phyloP scores from a whole-genome alignment of 2,888 invertebrate species.

The Oxyscelio sp. region DNA sequence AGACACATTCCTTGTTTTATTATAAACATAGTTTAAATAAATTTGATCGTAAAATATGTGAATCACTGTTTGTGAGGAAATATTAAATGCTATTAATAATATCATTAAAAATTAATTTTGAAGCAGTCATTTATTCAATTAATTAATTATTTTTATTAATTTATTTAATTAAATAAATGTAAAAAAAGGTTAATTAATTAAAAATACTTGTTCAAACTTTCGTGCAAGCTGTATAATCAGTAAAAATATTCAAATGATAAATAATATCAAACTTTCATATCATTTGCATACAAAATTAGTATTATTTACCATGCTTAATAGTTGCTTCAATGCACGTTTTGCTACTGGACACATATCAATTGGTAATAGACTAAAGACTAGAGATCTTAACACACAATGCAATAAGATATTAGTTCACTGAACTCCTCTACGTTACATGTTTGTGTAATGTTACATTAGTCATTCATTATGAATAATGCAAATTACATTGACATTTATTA shows the following conservation, averaged over 20 bases:
- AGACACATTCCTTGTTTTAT: no score
- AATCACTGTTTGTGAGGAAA: no score
- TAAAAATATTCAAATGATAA: not conserved
- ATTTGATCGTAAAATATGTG: no score
- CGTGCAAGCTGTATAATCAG: not conserved
- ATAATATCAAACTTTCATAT: not conserved
- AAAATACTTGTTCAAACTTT: no score
- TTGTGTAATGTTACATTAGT: constrained; percentile 28
- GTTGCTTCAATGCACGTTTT: constrained; percentile 67
- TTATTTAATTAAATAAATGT: no score
- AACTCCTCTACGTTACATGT: constrained; percentile 4
- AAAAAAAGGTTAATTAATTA: no score
- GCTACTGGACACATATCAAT: constrained; percentile 23
- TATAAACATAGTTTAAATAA: no score
- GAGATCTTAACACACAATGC: not conserved
- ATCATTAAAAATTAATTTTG: no score
- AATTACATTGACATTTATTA: constrained; percentile 34
- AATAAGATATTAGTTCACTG: constrained; percentile 28
- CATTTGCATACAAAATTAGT: not conserved
- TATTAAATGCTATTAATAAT: no score
- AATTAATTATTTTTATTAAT: no score
- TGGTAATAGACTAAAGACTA: constrained; percentile 3
- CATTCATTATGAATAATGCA: constrained; percentile 40
- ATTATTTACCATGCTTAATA: not conserved
- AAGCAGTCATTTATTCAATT: no score